Conservation (phyloP, 2,113 vertebrate species). For the Speoplatyrhinus poulsoni region DNA sequence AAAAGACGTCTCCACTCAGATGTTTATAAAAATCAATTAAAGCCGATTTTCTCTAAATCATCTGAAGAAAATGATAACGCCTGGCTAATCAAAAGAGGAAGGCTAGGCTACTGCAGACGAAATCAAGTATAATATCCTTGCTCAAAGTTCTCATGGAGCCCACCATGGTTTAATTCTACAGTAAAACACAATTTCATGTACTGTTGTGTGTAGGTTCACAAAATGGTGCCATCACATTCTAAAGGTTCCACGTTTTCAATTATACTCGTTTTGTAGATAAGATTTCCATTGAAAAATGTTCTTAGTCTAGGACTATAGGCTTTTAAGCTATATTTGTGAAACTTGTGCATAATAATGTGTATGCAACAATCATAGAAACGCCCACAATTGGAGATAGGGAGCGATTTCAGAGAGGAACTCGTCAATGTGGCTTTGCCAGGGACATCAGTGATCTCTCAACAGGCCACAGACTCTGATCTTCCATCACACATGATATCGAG, state of each 20-base stretch:
- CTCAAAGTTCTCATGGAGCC: too few species aligned
- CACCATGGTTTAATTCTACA: too few species aligned
- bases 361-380: neutral
- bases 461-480: conserved; percentile 53
- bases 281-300: too few species aligned
- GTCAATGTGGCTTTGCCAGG: conserved; percentile 53
- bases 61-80: conserved; percentile 14
- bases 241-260: too few species aligned
- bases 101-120: neutral
- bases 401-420: conserved; percentile 14
- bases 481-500: conserved; percentile 53
- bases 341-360: neutral
- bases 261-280: too few species aligned
- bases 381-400: neutral
- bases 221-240: too few species aligned
- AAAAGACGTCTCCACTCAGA: conserved; percentile 22
- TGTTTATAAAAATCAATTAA: conserved; percentile 43
- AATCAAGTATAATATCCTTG: too few species aligned
- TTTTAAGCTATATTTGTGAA: neutral
- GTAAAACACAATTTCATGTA: conserved; percentile 2
- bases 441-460: conserved; percentile 55
- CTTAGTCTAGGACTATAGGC: neutral
- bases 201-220: too few species aligned
- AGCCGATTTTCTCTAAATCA: conserved; percentile 21
- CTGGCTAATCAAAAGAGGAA: neutral